These are phyloP conservation scores for Euthynnus affinis DNA, from an alignment of 2,797 vertebrate genomes.

Conservation along the genomic window DNA sequence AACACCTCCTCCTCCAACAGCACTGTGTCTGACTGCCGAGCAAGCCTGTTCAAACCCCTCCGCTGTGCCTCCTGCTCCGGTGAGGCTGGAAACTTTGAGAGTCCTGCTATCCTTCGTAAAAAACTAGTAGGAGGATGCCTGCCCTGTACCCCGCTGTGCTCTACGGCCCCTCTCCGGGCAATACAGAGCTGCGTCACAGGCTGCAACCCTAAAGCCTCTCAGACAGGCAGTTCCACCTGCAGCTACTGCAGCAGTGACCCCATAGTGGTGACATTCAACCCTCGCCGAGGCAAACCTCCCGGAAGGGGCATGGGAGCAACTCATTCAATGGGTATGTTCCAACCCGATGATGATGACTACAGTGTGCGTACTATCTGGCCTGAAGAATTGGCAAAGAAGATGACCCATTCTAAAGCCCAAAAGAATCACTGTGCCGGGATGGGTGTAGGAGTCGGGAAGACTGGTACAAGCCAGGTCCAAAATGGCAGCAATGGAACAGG, in stretches of 20 bases:
- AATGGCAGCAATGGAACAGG: slow-evolving; percentile 76
- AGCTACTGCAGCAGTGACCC: slow-evolving; percentile 93
- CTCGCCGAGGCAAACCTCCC: slow-evolving; percentile 84
- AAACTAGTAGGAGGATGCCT: slow-evolving; percentile 87
- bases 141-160: slow-evolving; percentile 85
- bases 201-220: slow-evolving; percentile 88
- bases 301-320: slow-evolving; percentile 70
- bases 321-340: slow-evolving; percentile 73
- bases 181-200: slow-evolving; percentile 88
- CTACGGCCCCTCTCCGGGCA: slow-evolving; percentile 85
- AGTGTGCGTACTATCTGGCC: slow-evolving; percentile 91
- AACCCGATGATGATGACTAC: slow-evolving; percentile 88
- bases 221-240: slow-evolving; percentile 89
- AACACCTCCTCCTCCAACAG: slow-evolving; percentile 88
- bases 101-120: slow-evolving; percentile 85
- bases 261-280: slow-evolving; percentile 91
- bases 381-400: slow-evolving; percentile 89
- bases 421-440: slow-evolving; percentile 82
- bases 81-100: slow-evolving; percentile 82
- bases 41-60: slow-evolving; percentile 82
- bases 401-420: slow-evolving; percentile 86
- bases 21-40: slow-evolving; percentile 85
- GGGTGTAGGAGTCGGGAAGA: slow-evolving; percentile 75
- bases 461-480: slow-evolving; percentile 69
- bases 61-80: slow-evolving; percentile 85